These are phyloP conservation scores for Varroa destructor DNA, from an alignment of 1,140 invertebrate species.

Conservation along the genomic window DNA sequence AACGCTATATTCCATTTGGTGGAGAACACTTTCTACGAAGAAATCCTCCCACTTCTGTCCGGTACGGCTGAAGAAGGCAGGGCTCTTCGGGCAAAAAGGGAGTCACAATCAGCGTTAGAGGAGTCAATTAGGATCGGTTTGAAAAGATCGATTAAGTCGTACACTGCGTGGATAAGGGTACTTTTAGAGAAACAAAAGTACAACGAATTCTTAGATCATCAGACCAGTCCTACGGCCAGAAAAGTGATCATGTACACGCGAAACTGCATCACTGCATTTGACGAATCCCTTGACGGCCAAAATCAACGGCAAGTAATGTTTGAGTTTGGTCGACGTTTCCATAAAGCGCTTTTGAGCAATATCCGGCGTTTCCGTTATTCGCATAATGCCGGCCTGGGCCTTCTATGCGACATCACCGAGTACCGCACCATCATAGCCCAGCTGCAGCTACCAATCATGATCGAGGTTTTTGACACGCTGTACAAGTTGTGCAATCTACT, in stretches of 20 bases:
- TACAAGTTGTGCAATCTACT: conserved; percentile 4
- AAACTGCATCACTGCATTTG: conserved; percentile 4
- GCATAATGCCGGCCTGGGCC: not conserved
- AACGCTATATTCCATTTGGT: conserved; percentile 26
- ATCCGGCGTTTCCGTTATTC: conserved; percentile 8
- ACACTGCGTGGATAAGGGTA: not conserved
- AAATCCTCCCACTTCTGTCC: not conserved
- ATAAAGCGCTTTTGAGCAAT: conserved; percentile 16
- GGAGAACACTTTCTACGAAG: not conserved
- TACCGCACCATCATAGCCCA: not conserved
- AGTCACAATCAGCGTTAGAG: conserved; percentile 1
- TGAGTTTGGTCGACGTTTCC: conserved; percentile 12
- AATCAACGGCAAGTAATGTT: not conserved
- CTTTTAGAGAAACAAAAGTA: not conserved
- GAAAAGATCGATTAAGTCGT: conserved; percentile 11
- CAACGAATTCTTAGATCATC: not conserved
- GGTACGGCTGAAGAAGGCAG: not conserved
- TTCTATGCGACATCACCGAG: conserved; percentile 19
- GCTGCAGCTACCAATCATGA: not conserved
- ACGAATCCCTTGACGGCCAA: conserved; percentile 16
- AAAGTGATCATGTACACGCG: not conserved
- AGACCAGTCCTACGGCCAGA: not conserved
- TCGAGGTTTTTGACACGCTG: not conserved
- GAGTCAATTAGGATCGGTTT: conserved; percentile 6
- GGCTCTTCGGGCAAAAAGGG: not conserved